Conservation (phyloP, 2,888 invertebrate species). For the Noctua janthina region DNA sequence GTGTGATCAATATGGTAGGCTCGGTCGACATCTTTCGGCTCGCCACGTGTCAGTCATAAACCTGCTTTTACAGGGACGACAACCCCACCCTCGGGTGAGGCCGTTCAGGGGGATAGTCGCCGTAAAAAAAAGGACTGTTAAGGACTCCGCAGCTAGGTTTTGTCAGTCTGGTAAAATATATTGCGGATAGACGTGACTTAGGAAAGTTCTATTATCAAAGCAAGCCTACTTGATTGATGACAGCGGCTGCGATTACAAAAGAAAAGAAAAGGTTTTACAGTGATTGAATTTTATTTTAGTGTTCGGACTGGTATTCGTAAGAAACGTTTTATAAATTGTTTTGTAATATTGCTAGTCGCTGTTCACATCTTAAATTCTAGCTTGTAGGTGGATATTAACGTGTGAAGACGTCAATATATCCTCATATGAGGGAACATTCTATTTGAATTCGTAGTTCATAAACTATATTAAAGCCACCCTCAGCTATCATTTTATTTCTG, state of each 20-base stretch:
- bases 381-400: conserved; percentile 1
- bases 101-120: conserved; percentile 71
- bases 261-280: conserved; percentile 22
- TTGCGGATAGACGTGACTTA: conserved; percentile 65
- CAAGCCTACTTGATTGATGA: conserved; percentile 64
- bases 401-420: conserved; percentile 29
- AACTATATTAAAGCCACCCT: conserved; percentile 73
- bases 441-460: conserved; percentile 72
- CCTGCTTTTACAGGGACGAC: conserved; percentile 84
- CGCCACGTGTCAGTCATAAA: conserved; percentile 88
- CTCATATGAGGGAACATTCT: conserved; percentile 37
- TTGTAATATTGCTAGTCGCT: background rate
- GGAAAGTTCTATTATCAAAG: conserved; percentile 55
- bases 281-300: conserved; percentile 40
- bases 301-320: background rate
- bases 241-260: conserved; percentile 27
- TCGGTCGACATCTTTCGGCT: conserved; percentile 72
- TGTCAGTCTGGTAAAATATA: conserved; percentile 74
- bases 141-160: conserved; percentile 78
- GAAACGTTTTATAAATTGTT: background rate
- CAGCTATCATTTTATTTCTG: conserved; percentile 75
- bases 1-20: conserved; percentile 77
- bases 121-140: conserved; percentile 82
- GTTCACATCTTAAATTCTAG: background rate
- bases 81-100: conserved; percentile 76